Evolutionary conservation across 2,113 vertebrate genomes (phyloP).

Genomic region (Ardeotis arabs): DNA sequence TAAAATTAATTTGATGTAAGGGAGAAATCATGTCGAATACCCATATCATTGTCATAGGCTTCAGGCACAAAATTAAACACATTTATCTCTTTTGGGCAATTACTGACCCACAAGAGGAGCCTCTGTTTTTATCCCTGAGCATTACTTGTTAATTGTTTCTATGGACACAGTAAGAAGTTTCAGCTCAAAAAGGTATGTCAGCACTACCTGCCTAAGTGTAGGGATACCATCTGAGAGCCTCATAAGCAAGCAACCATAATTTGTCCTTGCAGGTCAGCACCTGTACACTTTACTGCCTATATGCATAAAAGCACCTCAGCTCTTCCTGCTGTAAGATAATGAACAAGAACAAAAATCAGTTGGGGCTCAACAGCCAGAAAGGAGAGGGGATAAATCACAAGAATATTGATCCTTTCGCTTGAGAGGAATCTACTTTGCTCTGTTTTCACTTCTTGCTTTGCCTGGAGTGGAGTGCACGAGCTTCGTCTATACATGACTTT

Average conservation of each 20-base stretch:
- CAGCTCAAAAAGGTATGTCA: not conserved
- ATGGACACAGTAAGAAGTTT: not conserved
- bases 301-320: not conserved
- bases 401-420: not conserved
- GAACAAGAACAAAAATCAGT: not conserved
- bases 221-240: not conserved
- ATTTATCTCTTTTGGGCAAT: not conserved
- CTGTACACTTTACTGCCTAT: not conserved
- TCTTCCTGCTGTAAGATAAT: not conserved
- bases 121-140: not conserved
- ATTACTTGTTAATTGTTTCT: not conserved
- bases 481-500: not conserved
- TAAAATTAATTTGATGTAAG: not conserved
- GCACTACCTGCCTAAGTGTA: not conserved
- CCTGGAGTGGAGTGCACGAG: not conserved
- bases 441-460: not conserved
- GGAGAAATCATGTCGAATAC: not conserved
- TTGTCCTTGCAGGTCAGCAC: not conserved
- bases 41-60: not conserved
- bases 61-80: conserved; percentile 9
- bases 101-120: not conserved
- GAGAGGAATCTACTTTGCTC: not conserved
- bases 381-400: not conserved
- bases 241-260: not conserved
- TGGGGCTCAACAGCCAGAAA: not conserved